phyloP scores from a whole-genome alignment of 2,888 invertebrate genomes.

The Eupithecia dodoneata region DNA sequence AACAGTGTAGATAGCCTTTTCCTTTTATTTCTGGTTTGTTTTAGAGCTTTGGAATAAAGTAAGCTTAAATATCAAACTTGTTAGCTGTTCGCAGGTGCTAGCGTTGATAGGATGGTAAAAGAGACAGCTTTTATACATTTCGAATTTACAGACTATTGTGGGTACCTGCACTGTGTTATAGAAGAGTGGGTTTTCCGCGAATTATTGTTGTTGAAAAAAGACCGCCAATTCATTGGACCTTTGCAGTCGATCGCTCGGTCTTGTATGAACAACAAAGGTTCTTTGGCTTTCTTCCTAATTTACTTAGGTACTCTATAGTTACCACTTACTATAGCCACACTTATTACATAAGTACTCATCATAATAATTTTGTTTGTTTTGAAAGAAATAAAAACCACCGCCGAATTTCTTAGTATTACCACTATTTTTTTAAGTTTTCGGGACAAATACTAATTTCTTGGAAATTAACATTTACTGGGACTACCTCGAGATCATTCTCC shows the following conservation, averaged over 20 bases:
- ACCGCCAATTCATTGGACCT: not conserved
- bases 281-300: not conserved
- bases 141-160: not conserved
- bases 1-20: slow-evolving; percentile 34
- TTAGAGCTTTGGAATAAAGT: slow-evolving; percentile 21
- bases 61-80: slow-evolving; percentile 26
- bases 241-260: not conserved
- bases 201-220: not conserved
- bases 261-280: not conserved
- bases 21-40: slow-evolving; percentile 24
- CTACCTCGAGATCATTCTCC: too few relatives aligned
- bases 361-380: too few relatives aligned
- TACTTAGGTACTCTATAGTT: not conserved
- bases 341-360: not conserved
- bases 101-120: not conserved
- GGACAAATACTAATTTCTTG: too few relatives aligned
- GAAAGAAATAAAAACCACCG: too few relatives aligned
- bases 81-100: slow-evolving; percentile 21
- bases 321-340: not conserved
- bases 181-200: not conserved
- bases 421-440: too few relatives aligned
- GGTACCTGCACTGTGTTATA: not conserved
- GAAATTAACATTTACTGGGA: too few relatives aligned
- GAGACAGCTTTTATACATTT: not conserved
- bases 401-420: too few relatives aligned